These are phyloP conservation scores for Triops longicaudatus DNA, from an alignment of 1,140 invertebrate genomes.

Conservation along the genomic window DNA sequence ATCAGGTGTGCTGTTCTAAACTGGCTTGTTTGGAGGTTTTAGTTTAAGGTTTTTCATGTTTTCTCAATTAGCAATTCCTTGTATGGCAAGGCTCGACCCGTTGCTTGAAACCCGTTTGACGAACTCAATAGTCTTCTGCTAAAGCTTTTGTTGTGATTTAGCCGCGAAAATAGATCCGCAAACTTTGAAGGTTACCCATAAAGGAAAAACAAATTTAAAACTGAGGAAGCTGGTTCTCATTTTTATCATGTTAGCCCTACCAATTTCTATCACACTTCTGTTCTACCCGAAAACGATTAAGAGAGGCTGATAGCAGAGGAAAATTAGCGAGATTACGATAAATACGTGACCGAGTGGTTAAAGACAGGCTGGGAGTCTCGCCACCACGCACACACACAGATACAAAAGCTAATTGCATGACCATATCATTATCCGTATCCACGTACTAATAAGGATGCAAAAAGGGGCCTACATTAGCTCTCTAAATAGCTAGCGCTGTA, in stretches of 20 bases:
- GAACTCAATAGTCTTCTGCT: not conserved
- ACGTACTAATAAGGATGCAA: not conserved
- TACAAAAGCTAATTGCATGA: constrained; percentile 1
- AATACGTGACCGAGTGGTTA: constrained; percentile 11
- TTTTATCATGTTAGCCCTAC: not conserved
- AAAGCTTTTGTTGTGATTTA: not conserved
- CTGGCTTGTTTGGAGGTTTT: constrained; percentile 1
- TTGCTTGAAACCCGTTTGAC: not conserved
- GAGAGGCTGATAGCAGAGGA: not conserved
- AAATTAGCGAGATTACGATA: constrained; percentile 8
- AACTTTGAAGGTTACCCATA: not conserved
- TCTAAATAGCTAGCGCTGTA: not conserved
- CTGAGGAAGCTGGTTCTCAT: not conserved
- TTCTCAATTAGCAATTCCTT: constrained; percentile 12
- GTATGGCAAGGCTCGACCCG: not conserved
- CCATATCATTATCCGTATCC: not conserved
- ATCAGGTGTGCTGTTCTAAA: not conserved
- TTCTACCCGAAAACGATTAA: not conserved
- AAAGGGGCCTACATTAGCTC: not conserved
- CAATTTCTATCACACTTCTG: not conserved
- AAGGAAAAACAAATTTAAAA: not conserved
- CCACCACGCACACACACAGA: not conserved
- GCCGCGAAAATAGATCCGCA: not conserved
- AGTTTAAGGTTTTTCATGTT: not conserved
- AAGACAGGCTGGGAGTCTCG: not conserved